phyloP scores from a whole-genome alignment of 2,113 vertebrate genomes.

The Chamaetylas fuelleborni region DNA sequence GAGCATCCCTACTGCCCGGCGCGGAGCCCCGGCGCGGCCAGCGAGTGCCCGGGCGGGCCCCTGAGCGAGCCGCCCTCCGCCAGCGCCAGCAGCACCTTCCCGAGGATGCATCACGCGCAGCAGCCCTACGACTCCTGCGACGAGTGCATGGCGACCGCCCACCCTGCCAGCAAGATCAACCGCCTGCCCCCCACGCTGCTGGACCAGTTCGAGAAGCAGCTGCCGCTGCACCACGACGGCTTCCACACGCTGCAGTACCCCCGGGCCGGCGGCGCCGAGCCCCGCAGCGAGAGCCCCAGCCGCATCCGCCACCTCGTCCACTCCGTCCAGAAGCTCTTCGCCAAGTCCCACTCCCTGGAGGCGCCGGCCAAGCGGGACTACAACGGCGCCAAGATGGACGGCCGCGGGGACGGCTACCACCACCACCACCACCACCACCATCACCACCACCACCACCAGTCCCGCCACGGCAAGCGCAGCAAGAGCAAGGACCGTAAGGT shows the following conservation, averaged over 20 bases:
- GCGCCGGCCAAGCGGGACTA: conserved; percentile 92
- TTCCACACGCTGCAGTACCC: conserved; percentile 98
- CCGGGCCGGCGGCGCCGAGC: conserved; percentile 82
- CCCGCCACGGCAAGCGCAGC: conserved; percentile 87
- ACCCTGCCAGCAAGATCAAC: conserved; percentile 88
- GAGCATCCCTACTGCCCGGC: conserved; percentile 86
- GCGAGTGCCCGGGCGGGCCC: conserved; percentile 69
- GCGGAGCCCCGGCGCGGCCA: conserved; percentile 65
- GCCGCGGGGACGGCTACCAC: conserved; percentile 83
- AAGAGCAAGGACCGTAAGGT: conserved; percentile 87
- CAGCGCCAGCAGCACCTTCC: conserved; percentile 90
- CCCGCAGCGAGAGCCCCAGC: conserved; percentile 96
- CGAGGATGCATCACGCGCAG: conserved; percentile 89
- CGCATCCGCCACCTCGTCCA: conserved; percentile 97
- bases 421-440: conserved; percentile 84
- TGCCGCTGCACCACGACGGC: conserved; percentile 95
- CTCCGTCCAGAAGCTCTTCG: conserved; percentile 97
- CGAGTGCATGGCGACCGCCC: conserved; percentile 86
- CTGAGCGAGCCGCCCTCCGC: conserved; percentile 85
- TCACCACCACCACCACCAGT: conserved; percentile 88
- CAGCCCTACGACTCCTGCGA: conserved; percentile 93
- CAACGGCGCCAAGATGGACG: conserved; percentile 89
- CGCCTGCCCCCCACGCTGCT: conserved; percentile 90
- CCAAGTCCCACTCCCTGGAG: conserved; percentile 98
- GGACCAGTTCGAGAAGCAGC: conserved; percentile 97